Percentiles rank a stretch among this genome's conserved stretches.
phyloP scores from a whole-genome alignment of 2,888 invertebrate species.

The Lithosia quadra region DNA sequence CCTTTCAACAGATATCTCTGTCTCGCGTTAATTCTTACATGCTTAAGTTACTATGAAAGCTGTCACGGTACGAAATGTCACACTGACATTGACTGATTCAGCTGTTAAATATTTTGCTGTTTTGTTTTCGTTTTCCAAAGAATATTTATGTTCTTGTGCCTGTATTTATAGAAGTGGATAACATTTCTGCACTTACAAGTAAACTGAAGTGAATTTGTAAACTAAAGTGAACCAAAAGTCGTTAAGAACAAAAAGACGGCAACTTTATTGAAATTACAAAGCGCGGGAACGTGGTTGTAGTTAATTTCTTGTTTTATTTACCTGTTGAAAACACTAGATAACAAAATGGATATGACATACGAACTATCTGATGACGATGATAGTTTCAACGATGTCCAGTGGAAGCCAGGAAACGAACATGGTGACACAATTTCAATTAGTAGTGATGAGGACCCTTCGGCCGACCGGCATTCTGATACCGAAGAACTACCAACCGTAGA shows the following conservation, averaged over 20 bases:
- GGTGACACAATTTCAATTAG: constrained; percentile 26
- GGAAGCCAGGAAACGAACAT: background rate
- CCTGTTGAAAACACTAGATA: background rate
- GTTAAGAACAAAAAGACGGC: background rate
- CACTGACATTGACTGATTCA: constrained; percentile 3
- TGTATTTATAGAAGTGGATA: background rate
- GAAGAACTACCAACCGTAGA: constrained; percentile 29
- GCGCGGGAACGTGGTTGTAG: constrained; percentile 20
- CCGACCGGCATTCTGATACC: background rate
- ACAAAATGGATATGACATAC: constrained; percentile 12
- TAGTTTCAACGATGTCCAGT: constrained; percentile 51
- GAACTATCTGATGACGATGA: constrained; percentile 72
- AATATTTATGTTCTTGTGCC: background rate
- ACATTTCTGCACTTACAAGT: background rate
- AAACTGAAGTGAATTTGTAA: background rate
- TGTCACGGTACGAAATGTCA: background rate
- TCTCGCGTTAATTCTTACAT: background rate
- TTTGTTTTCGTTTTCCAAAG: background rate
- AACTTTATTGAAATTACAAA: constrained; percentile 6
- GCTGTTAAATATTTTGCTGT: background rate
- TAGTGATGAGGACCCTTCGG: constrained; percentile 28
- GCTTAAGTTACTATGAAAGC: background rate
- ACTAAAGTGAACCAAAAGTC: background rate
- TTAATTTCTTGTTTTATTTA: background rate
- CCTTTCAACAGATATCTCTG: background rate